These are phyloP conservation scores for Physocephala rufipes DNA, from an alignment of 2,888 invertebrate species.

Conservation along the genomic window DNA sequence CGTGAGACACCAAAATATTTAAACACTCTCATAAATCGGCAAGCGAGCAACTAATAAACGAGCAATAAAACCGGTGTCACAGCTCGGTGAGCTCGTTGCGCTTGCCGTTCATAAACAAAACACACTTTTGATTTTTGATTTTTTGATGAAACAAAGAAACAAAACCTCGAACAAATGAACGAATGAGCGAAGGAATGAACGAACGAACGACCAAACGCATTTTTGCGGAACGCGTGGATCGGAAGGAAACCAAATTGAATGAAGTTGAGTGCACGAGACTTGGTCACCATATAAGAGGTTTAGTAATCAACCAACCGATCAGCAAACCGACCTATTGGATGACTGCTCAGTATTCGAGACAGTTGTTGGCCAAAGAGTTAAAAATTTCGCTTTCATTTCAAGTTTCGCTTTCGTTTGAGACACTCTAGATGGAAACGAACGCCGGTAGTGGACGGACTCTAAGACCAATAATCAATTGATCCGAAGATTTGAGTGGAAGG, in stretches of 20 bases:
- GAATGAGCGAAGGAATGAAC: too few relatives aligned
- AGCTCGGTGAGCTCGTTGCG: too few relatives aligned
- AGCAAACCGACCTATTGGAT: neutral
- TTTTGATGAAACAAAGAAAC: too few relatives aligned
- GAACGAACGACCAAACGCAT: conserved; percentile 11
- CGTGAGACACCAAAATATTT: too few relatives aligned
- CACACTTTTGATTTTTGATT: too few relatives aligned
- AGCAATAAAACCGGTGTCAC: neutral
- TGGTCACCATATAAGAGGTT: neutral
- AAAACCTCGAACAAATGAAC: too few relatives aligned
- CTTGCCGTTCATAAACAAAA: neutral
- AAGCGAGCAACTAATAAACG: too few relatives aligned
- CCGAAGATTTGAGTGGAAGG: neutral
- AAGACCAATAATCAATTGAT: neutral
- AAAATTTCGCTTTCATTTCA: conserved; percentile 30
- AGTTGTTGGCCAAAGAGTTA: conserved; percentile 17
- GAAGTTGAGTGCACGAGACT: too few relatives aligned
- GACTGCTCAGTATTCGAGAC: neutral
- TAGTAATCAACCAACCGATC: neutral
- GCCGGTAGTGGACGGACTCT: conserved; percentile 7
- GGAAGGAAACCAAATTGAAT: too few relatives aligned
- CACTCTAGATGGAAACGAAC: conserved; percentile 8
- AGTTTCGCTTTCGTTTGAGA: conserved; percentile 35
- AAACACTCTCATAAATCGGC: too few relatives aligned
- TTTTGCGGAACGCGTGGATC: neutral